Evolutionary conservation across 2,113 vertebrate species (phyloP), one percentile per base, ranked within the genome.

Genomic region (Hepsetus odoe): DNA sequence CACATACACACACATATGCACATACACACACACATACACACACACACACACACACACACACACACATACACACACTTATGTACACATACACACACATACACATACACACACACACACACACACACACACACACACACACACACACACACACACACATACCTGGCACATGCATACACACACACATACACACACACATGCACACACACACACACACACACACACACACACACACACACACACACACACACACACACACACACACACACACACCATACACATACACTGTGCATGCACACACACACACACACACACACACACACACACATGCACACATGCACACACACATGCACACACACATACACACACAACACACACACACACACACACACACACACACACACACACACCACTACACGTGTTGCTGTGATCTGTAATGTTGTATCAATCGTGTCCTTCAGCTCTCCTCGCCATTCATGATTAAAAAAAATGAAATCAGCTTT

Each of bases 371-470:
- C 70, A 76, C 74, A 72, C 30, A 40, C 56, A 71, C 32, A 53
- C 38, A 49, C 74, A 65, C 77, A 71, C 59, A 71, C 69, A 71
- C 70, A 67, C 70, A 76, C 74, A 72, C 30, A 40, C 56, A 71
- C 32, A 53, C 38, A 49, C 74, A 65, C 77, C 40, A 75, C 85
- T 84, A 68, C 86, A 84, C 55, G 80, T 89, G 90, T 88, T 87
- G 90, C 91, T 90, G 92, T 87, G 88, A 94, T 93, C 93, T 94
- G 72, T 93, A 93, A 93, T 90, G 84, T 85, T 89, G 77, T 82
- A 93, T 95, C 85, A 92, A 94, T 96, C 91, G 77, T 84, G 82
- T 67, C 82, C 80, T 89, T 85, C 77, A 68, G 88, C 58, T 78
- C 30, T 33, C 14, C 8, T 40, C 55, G 42, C 56, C 72, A 82